phyloP scores from a whole-genome alignment of 2,113 vertebrate species.

The Sinocyclocheilus anophthalmus region DNA sequence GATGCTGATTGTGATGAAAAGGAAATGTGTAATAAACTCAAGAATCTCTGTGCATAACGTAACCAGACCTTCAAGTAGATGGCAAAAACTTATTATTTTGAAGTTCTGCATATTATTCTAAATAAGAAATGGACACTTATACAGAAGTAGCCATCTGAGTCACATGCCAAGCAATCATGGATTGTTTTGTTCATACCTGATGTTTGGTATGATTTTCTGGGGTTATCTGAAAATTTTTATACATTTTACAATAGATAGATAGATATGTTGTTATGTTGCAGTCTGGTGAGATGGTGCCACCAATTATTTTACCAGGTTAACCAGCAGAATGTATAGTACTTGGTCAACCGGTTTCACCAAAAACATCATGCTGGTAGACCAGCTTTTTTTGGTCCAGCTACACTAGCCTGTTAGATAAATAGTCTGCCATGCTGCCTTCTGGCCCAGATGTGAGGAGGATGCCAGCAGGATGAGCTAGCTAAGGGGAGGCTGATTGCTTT shows the following conservation, averaged over 20 bases:
- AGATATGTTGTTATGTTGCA: no score
- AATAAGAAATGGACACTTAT: not conserved
- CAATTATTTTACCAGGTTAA: not conserved
- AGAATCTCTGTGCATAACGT: not conserved
- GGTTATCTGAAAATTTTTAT: not conserved
- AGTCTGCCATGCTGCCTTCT: conserved; percentile 22
- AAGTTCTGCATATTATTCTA: not conserved
- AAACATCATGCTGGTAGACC: not conserved
- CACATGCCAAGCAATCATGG: not conserved
- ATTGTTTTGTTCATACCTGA: not conserved
- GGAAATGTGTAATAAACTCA: conserved; percentile 51
- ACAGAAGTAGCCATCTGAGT: not conserved
- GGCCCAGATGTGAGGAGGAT: conserved; percentile 44
- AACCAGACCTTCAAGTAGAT: not conserved
- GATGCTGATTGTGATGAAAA: conserved; percentile 52
- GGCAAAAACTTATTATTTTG: not conserved
- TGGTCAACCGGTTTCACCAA: not conserved
- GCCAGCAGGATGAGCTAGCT: conserved; percentile 48
- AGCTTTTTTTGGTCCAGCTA: not conserved
- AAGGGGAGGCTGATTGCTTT: conserved; percentile 46
- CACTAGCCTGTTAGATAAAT: conserved; percentile 30
- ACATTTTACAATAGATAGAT: no score
- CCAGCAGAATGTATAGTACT: not conserved
- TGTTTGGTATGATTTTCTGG: not conserved
- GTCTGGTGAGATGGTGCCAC: not conserved